phyloP scores from a whole-genome alignment of 1,140 invertebrate genomes.

The Orchesella cincta region DNA sequence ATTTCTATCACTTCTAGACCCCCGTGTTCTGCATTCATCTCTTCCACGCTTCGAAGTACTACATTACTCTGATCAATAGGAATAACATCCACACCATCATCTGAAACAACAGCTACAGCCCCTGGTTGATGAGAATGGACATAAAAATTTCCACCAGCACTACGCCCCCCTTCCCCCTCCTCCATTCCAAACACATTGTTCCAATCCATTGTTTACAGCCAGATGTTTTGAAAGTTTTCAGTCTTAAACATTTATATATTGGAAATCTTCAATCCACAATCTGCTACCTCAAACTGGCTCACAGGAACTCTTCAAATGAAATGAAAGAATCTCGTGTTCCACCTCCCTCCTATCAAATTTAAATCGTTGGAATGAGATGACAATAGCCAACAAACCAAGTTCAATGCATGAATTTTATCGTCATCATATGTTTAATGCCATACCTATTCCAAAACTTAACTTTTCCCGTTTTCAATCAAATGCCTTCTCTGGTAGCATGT shows the following conservation, averaged over 20 bases:
- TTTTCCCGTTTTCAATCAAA: too few species aligned
- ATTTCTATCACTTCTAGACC: not conserved
- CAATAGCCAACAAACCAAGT: too few species aligned
- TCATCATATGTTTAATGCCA: too few species aligned
- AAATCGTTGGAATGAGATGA: too few species aligned
- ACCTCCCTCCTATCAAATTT: not conserved
- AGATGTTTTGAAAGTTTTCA: too few species aligned
- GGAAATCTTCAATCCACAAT: too few species aligned
- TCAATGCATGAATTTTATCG: too few species aligned
- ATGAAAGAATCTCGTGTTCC: not conserved
- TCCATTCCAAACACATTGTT: not conserved
- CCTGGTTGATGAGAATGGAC: not conserved
- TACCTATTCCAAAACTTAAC: too few species aligned
- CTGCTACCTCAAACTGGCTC: too few species aligned
- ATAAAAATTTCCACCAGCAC: not conserved
- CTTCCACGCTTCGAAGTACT: not conserved
- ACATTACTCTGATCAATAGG: constrained; percentile 6
- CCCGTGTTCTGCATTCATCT: not conserved
- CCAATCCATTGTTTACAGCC: constrained; percentile 12
- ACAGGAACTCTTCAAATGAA: too few species aligned
- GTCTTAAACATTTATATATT: too few species aligned
- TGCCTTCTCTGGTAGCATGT: too few species aligned
- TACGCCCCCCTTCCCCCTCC: not conserved
- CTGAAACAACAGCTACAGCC: not conserved
- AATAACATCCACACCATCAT: not conserved